Base-by-base conservation (phyloP, 2,113 vertebrate species). In the Cromileptes altivelis region DNA sequence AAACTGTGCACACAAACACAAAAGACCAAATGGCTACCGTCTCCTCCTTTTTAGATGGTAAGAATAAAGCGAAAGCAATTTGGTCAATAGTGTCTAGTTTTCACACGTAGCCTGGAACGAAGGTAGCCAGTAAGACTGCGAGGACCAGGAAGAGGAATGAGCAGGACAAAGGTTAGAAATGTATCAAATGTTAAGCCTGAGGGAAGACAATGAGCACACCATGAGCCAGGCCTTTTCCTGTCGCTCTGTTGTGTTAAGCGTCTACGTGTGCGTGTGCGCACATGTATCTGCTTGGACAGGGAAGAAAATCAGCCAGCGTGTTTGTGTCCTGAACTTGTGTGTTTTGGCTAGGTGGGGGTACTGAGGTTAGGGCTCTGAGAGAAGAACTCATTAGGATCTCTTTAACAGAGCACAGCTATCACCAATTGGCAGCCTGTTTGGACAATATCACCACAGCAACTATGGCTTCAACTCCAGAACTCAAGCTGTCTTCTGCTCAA, bases 141-240 rank as follows among this genome's bases (percentile, higher is more conserved):
- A 77, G 76, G 78, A 86, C 60, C 84, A 89, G 89, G 87, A 90
- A 88, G 85, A 92, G 84, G 78, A 92, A 86, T 62, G 72, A 86
- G 74, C 70, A 60, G 92, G 90, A 92, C 89, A 95, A 94, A 94
- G 93, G 93, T 94, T 94, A 92, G 90, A 94, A 91, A 94, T 91
- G 78, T 89, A 93, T 90, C 92, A 91, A 88, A 93, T 91, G 87
- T 86, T 88, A 88, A 88, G 88, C 72, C 84, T 87, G 80, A 82
- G 78, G 78, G 79, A 86, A 86, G 88, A 93, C 91, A 93, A 93
- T 92, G 85, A 89, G 86, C 27, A 77, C 82, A 76, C 63, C 63
- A 68, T 30, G 80, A 88, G 84, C 91, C 87, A 88, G 86, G 85
- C 86, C 88, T 92, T 88, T 94, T 94, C 91, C 91, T 93, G 93